A percentile compares a stretch with the other conserved stretches of the same genome.
Evolutionary conservation across 2,113 vertebrate genomes (phyloP).

Genomic region (Callocephalon fimbriatum): DNA sequence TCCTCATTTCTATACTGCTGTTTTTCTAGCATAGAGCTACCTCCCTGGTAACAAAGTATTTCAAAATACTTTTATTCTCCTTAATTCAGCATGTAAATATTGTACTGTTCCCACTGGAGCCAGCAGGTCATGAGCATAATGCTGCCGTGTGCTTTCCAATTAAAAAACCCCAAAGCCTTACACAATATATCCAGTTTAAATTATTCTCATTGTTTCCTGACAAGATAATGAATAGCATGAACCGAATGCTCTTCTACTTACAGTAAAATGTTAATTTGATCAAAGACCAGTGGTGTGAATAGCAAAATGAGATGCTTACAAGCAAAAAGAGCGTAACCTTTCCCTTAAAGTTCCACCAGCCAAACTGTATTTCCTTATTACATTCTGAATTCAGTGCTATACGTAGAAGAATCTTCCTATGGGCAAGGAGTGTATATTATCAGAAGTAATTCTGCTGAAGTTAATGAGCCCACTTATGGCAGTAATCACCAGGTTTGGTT

Average conservation of each 20-base stretch:
- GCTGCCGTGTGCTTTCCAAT: not conserved
- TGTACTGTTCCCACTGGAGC: not conserved
- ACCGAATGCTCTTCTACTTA: not conserved
- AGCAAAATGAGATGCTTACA: slow-evolving; percentile 30
- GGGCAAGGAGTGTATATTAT: not conserved
- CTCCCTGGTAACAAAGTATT: not conserved
- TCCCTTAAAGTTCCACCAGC: not conserved
- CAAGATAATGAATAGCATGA: slow-evolving; percentile 44
- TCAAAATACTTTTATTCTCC: not conserved
- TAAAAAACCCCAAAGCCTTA: not conserved
- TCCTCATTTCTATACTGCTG: not conserved
- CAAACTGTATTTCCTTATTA: not conserved
- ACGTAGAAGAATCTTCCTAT: not conserved
- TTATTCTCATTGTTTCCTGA: slow-evolving; percentile 5
- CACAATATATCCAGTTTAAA: not conserved
- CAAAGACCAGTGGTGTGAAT: slow-evolving; percentile 23
- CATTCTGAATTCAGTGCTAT: not conserved
- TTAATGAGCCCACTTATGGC: slow-evolving; percentile 34
- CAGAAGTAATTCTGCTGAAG: slow-evolving; percentile 34
- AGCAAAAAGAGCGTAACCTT: slow-evolving; percentile 10
- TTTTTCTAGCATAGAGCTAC: not conserved
- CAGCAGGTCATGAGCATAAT: rapidly evolving
- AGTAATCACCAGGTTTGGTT: not conserved
- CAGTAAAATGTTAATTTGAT: slow-evolving; percentile 33
- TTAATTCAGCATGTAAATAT: not conserved